A percentile compares a stretch with the other conserved stretches of the same genome.
phyloP scores from a whole-genome alignment of 2,888 invertebrate genomes.

The Pilophorus perplexus region DNA sequence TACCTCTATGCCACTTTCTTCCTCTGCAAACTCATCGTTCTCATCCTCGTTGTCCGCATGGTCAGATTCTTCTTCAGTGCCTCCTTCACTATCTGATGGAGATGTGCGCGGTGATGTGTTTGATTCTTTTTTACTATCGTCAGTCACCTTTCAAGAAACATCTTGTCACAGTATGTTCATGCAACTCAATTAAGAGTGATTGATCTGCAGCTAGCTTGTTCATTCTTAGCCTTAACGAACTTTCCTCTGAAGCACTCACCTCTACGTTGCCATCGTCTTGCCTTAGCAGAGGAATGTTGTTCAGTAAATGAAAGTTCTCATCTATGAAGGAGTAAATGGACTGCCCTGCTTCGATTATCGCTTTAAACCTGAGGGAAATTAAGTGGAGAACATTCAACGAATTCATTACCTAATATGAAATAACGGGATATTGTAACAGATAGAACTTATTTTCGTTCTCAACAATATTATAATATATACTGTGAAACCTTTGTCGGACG shows the following conservation, averaged over 20 bases:
- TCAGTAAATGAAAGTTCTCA: constrained; percentile 68
- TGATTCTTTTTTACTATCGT: constrained; percentile 17
- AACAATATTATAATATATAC: too few species aligned
- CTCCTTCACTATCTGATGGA: too few species aligned
- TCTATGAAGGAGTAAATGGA: constrained; percentile 61
- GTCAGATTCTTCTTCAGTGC: constrained; percentile 13
- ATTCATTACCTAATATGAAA: too few species aligned
- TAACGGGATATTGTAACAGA: too few species aligned
- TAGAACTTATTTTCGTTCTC: not conserved
- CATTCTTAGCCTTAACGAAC: too few species aligned
- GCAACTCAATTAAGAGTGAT: too few species aligned
- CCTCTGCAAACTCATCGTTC: not conserved
- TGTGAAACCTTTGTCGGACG: constrained; percentile 54
- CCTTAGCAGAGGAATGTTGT: constrained; percentile 62
- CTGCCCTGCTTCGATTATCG: constrained; percentile 57
- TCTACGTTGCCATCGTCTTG: too few species aligned
- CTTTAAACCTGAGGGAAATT: constrained; percentile 54
- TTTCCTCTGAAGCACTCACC: not conserved
- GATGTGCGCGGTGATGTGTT: too few species aligned
- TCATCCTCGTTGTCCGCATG: constrained; percentile 1
- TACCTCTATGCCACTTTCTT: constrained; percentile 10
- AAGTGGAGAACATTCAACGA: too few species aligned
- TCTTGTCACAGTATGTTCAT: too few species aligned
- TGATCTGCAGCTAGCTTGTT: too few species aligned
- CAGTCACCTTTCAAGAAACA: too few species aligned